Evolutionary conservation across 1,140 invertebrate genomes (phyloP).

Genomic region (Saccostrea cuccullata): DNA sequence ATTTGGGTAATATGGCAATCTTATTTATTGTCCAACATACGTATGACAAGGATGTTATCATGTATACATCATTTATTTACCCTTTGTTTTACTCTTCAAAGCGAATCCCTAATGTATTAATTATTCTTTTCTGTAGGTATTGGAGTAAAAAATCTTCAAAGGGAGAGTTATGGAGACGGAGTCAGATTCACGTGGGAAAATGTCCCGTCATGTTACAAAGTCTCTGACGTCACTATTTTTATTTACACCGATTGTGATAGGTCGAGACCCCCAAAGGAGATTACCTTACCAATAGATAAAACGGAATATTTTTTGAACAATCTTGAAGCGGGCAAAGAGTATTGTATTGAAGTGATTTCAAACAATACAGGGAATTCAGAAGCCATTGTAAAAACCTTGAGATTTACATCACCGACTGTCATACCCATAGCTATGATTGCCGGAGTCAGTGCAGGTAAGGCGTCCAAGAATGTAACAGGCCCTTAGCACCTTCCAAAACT

Average conservation of each 20-base stretch:
- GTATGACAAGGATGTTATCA: too few relatives aligned
- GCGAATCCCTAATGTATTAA: too few relatives aligned
- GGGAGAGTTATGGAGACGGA: background rate
- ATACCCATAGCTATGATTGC: conserved; percentile 3
- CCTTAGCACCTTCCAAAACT: background rate
- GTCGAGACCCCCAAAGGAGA: background rate
- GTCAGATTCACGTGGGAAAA: background rate
- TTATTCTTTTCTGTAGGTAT: background rate
- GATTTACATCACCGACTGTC: background rate
- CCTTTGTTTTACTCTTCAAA: too few relatives aligned
- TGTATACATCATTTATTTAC: too few relatives aligned
- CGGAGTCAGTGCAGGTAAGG: background rate
- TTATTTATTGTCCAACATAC: too few relatives aligned
- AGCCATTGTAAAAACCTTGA: background rate
- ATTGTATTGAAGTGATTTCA: conserved; percentile 8
- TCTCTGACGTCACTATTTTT: background rate
- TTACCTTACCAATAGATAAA: background rate
- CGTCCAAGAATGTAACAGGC: background rate
- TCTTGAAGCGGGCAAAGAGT: conserved; percentile 7
- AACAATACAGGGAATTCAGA: background rate
- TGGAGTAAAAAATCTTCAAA: background rate
- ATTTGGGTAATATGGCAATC: too few relatives aligned
- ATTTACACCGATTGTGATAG: background rate
- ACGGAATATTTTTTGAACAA: background rate
- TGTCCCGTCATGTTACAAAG: conserved; percentile 13